Evolutionary conservation across 2,113 vertebrate genomes (phyloP), one percentile per base, ranked within the genome.

Genomic region (Origma solitaria): DNA sequence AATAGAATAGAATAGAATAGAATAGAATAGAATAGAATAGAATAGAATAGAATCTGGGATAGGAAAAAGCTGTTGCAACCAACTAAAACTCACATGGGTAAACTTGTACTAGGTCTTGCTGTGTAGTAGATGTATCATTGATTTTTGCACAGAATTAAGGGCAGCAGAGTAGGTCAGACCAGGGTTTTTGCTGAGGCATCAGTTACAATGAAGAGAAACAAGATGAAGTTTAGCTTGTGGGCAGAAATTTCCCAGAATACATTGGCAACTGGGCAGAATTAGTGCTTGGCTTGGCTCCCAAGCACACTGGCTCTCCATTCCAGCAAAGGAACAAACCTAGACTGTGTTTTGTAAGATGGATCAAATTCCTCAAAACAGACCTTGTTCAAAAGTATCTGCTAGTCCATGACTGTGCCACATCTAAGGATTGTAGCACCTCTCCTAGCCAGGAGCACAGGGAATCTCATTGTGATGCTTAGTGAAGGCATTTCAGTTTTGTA

Each of bases 201-300:
- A 75, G 75, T 88, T 95, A 82, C 9, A 15, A 58, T 88, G 68
- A 96, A 92, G 92, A 91, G 93, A 97, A 97, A 90, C 38, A 92
- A 86, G 60, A 65, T 14, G 38, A 96, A 92, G 64, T 95, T 97
- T 94, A 93, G 92, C 96, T 96, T 96, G 96, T 96, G 90, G 95
- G 94, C 93, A 97, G 86, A 97, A 94, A 82, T 91, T 93, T 95
- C 96, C 95, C 96, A 97, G 87, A 96, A 96, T 91, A 90, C 95
- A 72, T 44, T 94, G 85, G 80, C 56, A 83, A 15, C 11, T 93
- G 92, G 92, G 89, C 96, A 96, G 88, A 90, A 93, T 84, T 44
- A 71, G 66, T 83, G 68, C 33, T 50, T 97, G 96, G 95, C 92
- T 70, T 68, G 47, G 35, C 42, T 86, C 88, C 95, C 90, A 77